A percentile compares a stretch with the other conserved stretches of the same genome.
Conservation (phyloP, 1,140 invertebrate genomes). For the Drosophila tropicalis region DNA sequence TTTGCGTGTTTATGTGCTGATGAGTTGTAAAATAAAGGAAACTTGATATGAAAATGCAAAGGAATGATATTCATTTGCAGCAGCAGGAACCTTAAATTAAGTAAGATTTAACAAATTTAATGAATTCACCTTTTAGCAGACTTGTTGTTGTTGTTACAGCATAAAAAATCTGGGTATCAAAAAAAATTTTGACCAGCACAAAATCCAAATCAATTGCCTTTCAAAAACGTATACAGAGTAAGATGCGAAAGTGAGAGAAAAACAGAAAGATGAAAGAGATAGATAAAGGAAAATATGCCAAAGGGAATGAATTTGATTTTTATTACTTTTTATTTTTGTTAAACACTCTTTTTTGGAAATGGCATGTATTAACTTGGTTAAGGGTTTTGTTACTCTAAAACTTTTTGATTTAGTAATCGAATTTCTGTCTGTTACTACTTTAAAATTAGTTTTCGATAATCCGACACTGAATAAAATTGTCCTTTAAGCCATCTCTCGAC, state of each 20-base stretch:
- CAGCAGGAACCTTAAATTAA: neutral
- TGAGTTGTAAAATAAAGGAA: slow-evolving; percentile 55
- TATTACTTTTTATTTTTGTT: neutral
- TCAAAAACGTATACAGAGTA: slow-evolving; percentile 27
- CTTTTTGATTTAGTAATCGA: no score
- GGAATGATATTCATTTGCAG: slow-evolving; percentile 46
- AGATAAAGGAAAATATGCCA: neutral
- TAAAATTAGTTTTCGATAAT: no score
- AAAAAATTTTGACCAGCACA: slow-evolving; percentile 48
- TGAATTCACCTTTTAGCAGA: slow-evolving; percentile 15
- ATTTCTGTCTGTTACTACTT: no score
- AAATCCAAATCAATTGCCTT: slow-evolving; percentile 62
- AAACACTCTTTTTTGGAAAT: neutral
- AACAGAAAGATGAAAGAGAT: neutral
- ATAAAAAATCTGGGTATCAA: slow-evolving; percentile 2
- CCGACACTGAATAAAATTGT: no score
- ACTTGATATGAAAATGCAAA: slow-evolving; percentile 67
- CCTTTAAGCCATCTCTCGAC: no score
- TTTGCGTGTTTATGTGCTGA: slow-evolving; percentile 74
- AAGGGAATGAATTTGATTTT: slow-evolving; percentile 11
- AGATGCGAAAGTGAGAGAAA: slow-evolving; percentile 1
- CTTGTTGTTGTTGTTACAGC: neutral
- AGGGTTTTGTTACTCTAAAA: no score
- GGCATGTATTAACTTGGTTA: no score
- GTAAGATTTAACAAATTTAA: neutral